These are phyloP conservation scores for Serilophus lunatus DNA, from an alignment of 2,113 vertebrate species.

Conservation along the genomic window DNA sequence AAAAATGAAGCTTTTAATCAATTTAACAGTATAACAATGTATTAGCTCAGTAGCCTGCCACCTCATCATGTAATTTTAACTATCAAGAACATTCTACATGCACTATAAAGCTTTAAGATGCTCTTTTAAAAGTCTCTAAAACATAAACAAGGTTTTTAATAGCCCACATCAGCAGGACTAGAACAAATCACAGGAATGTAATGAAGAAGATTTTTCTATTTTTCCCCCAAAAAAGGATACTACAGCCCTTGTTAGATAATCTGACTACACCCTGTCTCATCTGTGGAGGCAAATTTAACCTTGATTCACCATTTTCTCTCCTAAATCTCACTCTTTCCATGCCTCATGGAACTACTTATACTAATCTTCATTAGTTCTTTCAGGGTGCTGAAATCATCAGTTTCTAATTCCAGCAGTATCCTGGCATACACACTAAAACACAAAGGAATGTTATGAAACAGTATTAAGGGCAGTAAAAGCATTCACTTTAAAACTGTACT, in stretches of 20 bases:
- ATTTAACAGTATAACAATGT: conserved; percentile 50
- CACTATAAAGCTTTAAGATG: conserved; percentile 31
- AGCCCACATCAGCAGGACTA: conserved; percentile 11
- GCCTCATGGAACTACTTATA: neutral
- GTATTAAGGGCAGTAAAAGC: neutral
- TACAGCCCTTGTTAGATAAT: neutral
- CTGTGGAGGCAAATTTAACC: neutral
- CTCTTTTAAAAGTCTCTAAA: conserved; percentile 22
- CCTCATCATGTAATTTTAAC: conserved; percentile 36
- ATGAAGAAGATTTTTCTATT: neutral
- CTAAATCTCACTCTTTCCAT: neutral
- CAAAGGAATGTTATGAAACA: neutral
- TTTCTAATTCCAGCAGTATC: neutral
- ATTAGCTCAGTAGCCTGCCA: conserved; percentile 19
- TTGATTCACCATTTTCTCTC: neutral
- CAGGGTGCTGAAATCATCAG: neutral
- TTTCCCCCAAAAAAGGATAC: neutral
- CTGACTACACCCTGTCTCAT: neutral
- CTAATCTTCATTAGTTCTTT: neutral
- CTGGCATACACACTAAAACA: neutral
- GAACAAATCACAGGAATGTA: conserved; percentile 2
- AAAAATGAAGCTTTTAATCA: conserved; percentile 51
- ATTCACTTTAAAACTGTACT: neutral
- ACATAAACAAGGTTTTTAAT: conserved; percentile 39
- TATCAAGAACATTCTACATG: conserved; percentile 39